phyloP scores from a whole-genome alignment of 2,797 vertebrate genomes.

The Tadarida brasiliensis region DNA sequence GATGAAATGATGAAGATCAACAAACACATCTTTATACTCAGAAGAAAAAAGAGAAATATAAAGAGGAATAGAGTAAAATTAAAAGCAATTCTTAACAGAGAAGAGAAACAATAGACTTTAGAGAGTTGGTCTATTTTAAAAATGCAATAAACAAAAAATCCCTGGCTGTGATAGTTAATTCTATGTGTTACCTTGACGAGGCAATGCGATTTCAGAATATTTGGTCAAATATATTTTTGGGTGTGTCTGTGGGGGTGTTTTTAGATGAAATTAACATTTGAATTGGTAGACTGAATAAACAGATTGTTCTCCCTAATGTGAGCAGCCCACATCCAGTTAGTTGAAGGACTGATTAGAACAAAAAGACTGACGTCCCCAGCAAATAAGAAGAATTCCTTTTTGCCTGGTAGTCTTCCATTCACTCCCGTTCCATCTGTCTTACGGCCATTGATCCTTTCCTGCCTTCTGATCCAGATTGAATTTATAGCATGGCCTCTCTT shows the following conservation, averaged over 20 bases:
- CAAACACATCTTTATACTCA: neutral
- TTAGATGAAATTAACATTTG: neutral
- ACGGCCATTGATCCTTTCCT: neutral
- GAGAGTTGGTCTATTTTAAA: constrained; percentile 6
- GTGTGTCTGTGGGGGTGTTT: neutral
- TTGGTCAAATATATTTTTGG: neutral
- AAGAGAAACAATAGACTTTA: neutral
- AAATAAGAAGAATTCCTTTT: neutral
- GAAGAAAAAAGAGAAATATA: neutral
- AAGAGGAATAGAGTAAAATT: neutral
- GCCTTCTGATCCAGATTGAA: neutral
- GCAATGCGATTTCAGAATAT: neutral
- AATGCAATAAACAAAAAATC: neutral
- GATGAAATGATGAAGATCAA: neutral
- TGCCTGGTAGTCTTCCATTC: neutral
- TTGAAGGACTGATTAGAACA: neutral
- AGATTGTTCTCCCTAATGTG: neutral
- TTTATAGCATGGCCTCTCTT: neutral
- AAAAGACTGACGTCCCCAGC: neutral
- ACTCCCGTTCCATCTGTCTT: neutral
- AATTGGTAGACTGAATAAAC: neutral
- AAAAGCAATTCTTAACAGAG: neutral
- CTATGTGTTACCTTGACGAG: neutral
- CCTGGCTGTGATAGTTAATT: neutral
- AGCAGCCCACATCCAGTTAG: neutral